Base-by-base conservation (phyloP, 2,888 invertebrate species). In the Amiota communis region DNA sequence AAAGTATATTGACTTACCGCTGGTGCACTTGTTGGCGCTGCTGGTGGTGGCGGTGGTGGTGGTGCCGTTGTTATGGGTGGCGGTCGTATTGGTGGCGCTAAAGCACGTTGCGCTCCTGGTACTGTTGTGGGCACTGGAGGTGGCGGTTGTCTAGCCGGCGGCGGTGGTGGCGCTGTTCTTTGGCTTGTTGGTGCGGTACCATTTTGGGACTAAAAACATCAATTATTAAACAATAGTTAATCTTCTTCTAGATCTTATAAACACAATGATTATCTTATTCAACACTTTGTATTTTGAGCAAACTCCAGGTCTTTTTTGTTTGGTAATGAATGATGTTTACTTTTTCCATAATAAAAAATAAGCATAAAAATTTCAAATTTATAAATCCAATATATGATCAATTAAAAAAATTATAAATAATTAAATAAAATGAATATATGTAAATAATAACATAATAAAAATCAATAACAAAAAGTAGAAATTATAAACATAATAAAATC, bases 41-140 rank as follows among this genome's bases (percentile, higher is more conserved):
- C 23, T 64, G 82, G 82, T 72, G 82, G 80, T n/a, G 82, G 78
- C 48, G 84, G 84, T 71, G 84, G 81, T 67, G 85, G 81, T 63
- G 84, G 79, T 23, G 83, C 81, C 71, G 77, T 53, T 74, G 51
- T 82, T 48, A 88, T 87, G 74, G 91, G 88, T 78, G 90, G 89
- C 76, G 90, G 88, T 80, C 90, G 88, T 63, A 86, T 86, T 65
- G 89, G 90, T 77, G 88, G 89, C 56, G 87, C 86, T 4, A 89
- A 89, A 76, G 90, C 84, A 72, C 87, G 85, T 47, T 81, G 74
- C 51, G 81, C 79, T n/a, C 86, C 85, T 23, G 89, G 87, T 71
- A 85, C 83, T 78, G 93, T 91, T 82, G 92, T 90, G n/a, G 93
- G 92, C 47, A 93, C 92, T 76, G 92, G 92, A 9, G 92, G 93